Base-by-base conservation (phyloP, 2,888 invertebrate species). In the Siphonodentalium dalli region DNA sequence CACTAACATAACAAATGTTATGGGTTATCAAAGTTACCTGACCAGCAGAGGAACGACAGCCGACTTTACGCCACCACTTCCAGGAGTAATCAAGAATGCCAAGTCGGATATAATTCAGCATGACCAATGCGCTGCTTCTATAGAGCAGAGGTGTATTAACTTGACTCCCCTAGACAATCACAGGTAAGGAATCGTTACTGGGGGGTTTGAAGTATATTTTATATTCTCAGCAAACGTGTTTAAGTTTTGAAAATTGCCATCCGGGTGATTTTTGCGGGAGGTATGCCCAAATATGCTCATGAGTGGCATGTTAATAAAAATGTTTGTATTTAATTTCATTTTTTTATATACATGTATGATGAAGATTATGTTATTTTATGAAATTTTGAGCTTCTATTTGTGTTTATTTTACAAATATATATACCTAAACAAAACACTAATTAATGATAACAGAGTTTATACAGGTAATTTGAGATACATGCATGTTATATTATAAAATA, bases 21-120 rank as follows among this genome's bases (percentile, higher is more conserved):
- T 72, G 2, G 67, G 66, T 2, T 72, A 72, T 41, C 53, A 47
- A 18, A 58, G 59, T 8, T 58, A 54, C 38, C 31, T 68, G 15
- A 29, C 63, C 11, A 66, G 69, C 1, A 34, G 48, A 27, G 69
- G 68, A 6, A 72, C 68, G 0, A 60, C 66, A 51, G 59, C 62
- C 3, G 72, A 72, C 34, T 66, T 67, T 34, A 69, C 68, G 0
- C 65, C 68, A 13, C 72, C 72, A 7, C 65, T 64, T 40, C 66
- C 72, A 7, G 71, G 69, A 2, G 44, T 44, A 21, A 37, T 69
- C 3, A 59, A 54, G 2, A 58, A 62, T 21, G 42, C 47, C 1
- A 34, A 33, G 2, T 27, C 39, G 7, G 70, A 69, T 28, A 41
- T 39, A 15, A 38, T 66, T 0, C 26, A 26, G 11, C 60, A 62